Conservation (phyloP, 2,888 invertebrate species). For the Drosophila stalkeri region DNA sequence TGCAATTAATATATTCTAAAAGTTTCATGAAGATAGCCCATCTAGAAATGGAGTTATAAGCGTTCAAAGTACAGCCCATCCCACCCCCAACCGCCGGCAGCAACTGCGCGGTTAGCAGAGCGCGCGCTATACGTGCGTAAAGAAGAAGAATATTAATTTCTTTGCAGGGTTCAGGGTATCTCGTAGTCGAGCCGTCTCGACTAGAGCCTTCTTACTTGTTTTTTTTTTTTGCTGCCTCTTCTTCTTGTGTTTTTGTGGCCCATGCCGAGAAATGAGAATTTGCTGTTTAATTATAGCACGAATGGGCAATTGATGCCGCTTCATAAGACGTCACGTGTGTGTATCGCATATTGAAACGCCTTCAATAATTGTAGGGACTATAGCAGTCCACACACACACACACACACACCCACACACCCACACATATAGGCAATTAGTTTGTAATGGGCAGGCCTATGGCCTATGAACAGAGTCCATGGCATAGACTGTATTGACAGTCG, state of each 20-base stretch:
- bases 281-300: constrained; percentile 60
- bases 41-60: no score
- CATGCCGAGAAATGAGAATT: constrained; percentile 22
- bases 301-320: constrained; percentile 72
- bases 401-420: background rate
- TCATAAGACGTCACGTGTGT: constrained; percentile 69
- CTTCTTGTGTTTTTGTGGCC: background rate
- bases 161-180: no score
- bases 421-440: constrained; percentile 11
- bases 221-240: no score
- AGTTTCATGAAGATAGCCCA: no score
- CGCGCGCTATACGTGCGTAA: no score
- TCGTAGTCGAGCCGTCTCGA: no score
- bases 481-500: constrained; percentile 31
- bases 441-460: constrained; percentile 9
- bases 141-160: no score
- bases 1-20: no score
- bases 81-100: no score
- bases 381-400: background rate
- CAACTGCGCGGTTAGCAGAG: no score
- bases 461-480: constrained; percentile 7
- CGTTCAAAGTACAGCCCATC: no score
- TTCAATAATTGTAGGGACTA: constrained; percentile 37
- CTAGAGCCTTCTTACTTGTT: no score
- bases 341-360: constrained; percentile 45